Evolutionary conservation across 2,113 vertebrate species (phyloP).

Genomic region (Cichladusa arquata): DNA sequence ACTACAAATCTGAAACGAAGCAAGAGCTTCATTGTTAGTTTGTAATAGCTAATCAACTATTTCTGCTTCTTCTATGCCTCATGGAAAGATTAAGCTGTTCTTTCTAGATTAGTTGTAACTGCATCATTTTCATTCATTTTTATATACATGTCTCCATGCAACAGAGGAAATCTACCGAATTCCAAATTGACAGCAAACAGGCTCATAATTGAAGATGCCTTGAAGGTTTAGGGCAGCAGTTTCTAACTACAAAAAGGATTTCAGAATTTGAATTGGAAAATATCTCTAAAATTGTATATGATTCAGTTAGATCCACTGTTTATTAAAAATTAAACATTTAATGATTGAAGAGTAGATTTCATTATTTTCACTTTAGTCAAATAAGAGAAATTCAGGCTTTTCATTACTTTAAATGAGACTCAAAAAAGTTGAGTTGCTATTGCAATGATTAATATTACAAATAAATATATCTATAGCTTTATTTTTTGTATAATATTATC

Average conservation of each 20-base stretch:
- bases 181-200: not conserved
- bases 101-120: not conserved
- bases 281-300: not conserved
- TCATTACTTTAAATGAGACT: not conserved
- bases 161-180: not conserved
- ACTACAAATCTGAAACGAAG: not conserved
- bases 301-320: not conserved
- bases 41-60: not conserved
- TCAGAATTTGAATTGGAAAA: not conserved
- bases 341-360: not conserved
- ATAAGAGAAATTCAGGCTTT: not conserved
- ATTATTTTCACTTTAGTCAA: not conserved
- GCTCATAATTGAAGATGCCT: not conserved
- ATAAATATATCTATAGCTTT: not conserved
- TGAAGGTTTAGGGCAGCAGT: not conserved
- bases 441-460: not conserved
- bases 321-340: not conserved
- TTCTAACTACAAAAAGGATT: not conserved
- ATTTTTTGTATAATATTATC: not conserved
- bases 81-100: not conserved
- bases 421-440: not conserved
- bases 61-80: not conserved
- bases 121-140: not conserved
- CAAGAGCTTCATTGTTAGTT: not conserved
- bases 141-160: not conserved